Conservation (phyloP, 2,888 invertebrate genomes). For the Tethea ocularis region DNA sequence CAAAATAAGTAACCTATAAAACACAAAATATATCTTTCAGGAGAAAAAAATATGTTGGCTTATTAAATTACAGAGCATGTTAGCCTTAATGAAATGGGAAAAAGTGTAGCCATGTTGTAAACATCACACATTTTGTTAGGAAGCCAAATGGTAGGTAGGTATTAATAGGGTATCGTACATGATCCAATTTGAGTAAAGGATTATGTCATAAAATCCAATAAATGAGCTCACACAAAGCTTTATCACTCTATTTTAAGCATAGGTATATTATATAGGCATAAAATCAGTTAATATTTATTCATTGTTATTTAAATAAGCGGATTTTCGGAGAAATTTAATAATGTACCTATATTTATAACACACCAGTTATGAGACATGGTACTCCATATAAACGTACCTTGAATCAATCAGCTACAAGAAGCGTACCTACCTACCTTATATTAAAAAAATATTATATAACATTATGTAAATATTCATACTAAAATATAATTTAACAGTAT, state of each 20-base stretch:
- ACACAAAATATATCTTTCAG: background rate
- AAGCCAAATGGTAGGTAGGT: background rate
- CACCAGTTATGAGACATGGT: too few species aligned
- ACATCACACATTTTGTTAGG: slow-evolving; percentile 6
- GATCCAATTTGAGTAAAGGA: slow-evolving; percentile 6
- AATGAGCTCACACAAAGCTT: slow-evolving; percentile 5
- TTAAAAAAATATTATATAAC: too few species aligned
- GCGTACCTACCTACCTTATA: too few species aligned
- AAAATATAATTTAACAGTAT: too few species aligned
- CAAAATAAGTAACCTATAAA: background rate
- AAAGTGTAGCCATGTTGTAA: background rate
- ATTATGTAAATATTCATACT: too few species aligned
- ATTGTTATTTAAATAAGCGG: background rate
- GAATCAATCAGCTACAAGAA: too few species aligned
- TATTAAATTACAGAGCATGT: background rate
- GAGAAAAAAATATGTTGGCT: background rate
- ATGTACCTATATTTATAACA: too few species aligned
- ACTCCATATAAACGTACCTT: too few species aligned
- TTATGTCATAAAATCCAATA: slow-evolving; percentile 12
- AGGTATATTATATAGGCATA: slow-evolving; percentile 4
- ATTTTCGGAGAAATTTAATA: too few species aligned
- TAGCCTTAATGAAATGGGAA: background rate
- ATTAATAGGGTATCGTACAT: background rate
- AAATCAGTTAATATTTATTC: slow-evolving; percentile 8
- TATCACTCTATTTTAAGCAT: slow-evolving; percentile 6